Percentiles rank a stretch among this genome's conserved stretches.
Conservation (phyloP, 2,888 invertebrate genomes). For the Acrobeloides nanus region DNA sequence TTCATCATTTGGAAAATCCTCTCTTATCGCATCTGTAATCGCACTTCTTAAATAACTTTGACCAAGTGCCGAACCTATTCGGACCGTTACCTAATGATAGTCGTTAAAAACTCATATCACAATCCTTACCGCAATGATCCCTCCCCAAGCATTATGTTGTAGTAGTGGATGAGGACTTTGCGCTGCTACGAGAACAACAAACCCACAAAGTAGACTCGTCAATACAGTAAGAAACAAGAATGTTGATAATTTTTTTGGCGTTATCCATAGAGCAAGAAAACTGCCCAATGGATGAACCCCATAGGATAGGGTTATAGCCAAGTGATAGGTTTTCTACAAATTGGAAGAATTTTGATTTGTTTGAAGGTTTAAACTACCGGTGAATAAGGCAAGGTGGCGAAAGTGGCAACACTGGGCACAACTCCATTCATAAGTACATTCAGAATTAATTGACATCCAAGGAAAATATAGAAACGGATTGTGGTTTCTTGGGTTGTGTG, state of each 20-base stretch:
- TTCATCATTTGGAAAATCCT: constrained; percentile 38
- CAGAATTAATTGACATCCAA: no score
- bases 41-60: constrained; percentile 50
- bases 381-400: constrained; percentile 75
- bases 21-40: constrained; percentile 41
- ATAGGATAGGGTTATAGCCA: constrained; percentile 69
- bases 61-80: constrained; percentile 62
- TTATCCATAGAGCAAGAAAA: constrained; percentile 57
- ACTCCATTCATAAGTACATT: constrained; percentile 68
- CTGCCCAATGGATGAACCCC: constrained; percentile 75
- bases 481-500: no score
- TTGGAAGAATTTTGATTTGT: no score
- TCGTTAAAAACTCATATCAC: no score
- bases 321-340: constrained; percentile 64
- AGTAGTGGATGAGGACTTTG: constrained; percentile 11
- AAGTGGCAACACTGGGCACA: constrained; percentile 72
- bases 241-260: constrained; percentile 12
- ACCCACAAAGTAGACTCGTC: constrained; percentile 60
- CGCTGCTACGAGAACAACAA: constrained; percentile 6
- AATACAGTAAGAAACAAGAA: constrained; percentile 46
- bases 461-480: no score
- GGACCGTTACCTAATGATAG: constrained; percentile 5
- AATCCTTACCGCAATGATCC: constrained; percentile 14
- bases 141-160: constrained; percentile 1
- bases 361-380: no score